These are phyloP conservation scores for Gallirallus australis DNA, from an alignment of 2,797 vertebrate genomes.

Conservation along the genomic window DNA sequence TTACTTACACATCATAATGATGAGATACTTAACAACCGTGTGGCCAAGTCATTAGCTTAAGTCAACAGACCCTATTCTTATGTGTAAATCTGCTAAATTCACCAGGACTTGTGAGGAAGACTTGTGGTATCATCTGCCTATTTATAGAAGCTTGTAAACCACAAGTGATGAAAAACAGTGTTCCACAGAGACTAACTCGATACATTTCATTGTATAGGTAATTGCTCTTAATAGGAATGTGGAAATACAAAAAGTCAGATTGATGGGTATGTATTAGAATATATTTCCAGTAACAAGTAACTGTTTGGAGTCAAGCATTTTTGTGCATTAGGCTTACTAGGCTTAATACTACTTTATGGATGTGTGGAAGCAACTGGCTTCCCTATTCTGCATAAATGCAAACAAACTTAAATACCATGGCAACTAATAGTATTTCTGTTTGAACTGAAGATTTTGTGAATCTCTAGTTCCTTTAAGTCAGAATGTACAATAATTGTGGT, in stretches of 20 bases:
- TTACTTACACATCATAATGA: background rate
- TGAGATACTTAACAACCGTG: accelerated
- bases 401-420: background rate
- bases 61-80: background rate
- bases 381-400: background rate
- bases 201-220: background rate
- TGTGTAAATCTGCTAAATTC: background rate
- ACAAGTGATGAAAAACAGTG: background rate
- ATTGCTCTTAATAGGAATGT: background rate
- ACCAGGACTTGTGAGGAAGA: background rate
- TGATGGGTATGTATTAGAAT: background rate
- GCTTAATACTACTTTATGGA: background rate
- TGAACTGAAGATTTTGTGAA: background rate
- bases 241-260: background rate
- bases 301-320: background rate
- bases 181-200: background rate
- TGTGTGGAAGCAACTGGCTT: background rate
- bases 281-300: background rate
- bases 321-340: background rate
- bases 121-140: background rate
- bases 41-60: background rate
- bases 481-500: conserved; percentile 6
- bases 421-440: background rate
- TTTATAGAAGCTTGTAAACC: background rate
- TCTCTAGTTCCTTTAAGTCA: background rate